Conservation (phyloP, 1,140 invertebrate genomes). For the Eurosta solidaginis region DNA sequence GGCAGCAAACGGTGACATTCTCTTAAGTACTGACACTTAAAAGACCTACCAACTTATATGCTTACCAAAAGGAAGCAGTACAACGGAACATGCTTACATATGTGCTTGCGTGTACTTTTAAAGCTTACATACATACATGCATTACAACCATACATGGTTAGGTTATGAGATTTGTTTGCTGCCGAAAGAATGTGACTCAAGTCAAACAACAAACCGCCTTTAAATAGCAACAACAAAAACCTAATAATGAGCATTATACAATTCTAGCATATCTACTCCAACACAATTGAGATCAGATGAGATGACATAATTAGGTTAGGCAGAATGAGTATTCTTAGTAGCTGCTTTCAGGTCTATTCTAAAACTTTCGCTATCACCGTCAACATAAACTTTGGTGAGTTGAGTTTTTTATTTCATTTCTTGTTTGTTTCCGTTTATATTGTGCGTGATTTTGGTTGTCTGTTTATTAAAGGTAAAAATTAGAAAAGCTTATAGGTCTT, state of each 20-base stretch:
- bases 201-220: conserved; percentile 18
- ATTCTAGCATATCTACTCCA: not conserved
- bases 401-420: not conserved
- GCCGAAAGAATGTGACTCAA: not conserved
- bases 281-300: conserved; percentile 9
- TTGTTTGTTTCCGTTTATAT: not conserved
- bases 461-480: not conserved
- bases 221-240: not conserved
- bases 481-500: not conserved
- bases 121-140: not conserved
- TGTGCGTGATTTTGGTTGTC: not conserved
- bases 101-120: not conserved
- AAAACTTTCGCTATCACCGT: not conserved
- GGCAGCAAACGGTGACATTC: not conserved
- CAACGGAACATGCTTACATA: not conserved
- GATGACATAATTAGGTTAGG: conserved; percentile 27
- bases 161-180: not conserved
- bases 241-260: not conserved
- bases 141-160: not conserved
- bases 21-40: not conserved
- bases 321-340: conserved; percentile 15
- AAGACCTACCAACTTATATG: not conserved
- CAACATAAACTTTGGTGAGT: not conserved
- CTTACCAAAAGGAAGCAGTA: not conserved
- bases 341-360: too few relatives aligned